Conservation (phyloP, 2,113 vertebrate species). For the Camelus bactrianus region DNA sequence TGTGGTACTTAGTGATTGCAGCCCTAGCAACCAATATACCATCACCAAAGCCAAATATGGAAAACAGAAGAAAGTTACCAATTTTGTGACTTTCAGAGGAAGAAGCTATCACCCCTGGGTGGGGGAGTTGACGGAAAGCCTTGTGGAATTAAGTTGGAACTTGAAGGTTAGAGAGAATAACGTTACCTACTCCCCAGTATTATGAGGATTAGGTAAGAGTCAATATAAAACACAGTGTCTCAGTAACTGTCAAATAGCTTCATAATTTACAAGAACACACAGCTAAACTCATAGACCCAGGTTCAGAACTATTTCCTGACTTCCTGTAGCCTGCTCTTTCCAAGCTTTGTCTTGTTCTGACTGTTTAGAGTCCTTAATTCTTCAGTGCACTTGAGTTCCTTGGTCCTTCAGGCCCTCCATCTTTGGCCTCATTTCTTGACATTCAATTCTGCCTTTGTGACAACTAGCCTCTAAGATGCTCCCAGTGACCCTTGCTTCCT, state of each 20-base stretch:
- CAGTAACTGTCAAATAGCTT: not conserved
- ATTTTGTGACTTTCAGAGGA: not conserved
- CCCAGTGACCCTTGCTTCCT: not conserved
- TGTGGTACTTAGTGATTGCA: not conserved
- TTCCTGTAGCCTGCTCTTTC: not conserved
- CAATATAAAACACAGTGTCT: not conserved
- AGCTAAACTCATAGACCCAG: not conserved
- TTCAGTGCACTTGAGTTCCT: not conserved
- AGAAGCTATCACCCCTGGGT: not conserved
- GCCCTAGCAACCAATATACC: not conserved
- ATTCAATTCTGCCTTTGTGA: not conserved
- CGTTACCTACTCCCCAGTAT: not conserved
- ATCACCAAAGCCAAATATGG: not conserved
- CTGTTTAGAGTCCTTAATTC: not conserved
- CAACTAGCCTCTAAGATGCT: not conserved
- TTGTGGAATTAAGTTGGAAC: not conserved
- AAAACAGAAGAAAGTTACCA: not conserved
- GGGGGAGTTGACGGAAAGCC: not conserved
- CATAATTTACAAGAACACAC: not conserved
- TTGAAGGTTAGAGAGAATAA: not conserved
- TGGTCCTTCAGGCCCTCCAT: not conserved
- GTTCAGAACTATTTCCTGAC: not conserved
- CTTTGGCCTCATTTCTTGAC: not conserved
- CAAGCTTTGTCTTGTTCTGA: not conserved
- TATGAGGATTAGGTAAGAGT: not conserved